Evolutionary conservation across 2,113 vertebrate species (phyloP).

Genomic region (Brachionichthys hirsutus): DNA sequence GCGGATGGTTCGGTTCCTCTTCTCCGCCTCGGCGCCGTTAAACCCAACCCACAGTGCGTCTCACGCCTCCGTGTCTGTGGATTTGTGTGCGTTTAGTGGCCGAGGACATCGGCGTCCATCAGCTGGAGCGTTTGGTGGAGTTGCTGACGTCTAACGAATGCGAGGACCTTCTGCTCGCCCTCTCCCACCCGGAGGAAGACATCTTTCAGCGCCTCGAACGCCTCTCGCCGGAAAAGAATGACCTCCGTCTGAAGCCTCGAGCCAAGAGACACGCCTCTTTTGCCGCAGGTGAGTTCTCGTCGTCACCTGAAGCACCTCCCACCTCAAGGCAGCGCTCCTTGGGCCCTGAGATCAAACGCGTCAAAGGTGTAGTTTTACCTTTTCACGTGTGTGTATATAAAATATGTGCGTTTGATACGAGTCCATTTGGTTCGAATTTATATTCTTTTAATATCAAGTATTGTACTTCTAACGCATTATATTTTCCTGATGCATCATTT

Average conservation of each 20-base stretch:
- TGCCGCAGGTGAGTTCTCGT: conserved; percentile 37
- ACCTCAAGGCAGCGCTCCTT: background rate
- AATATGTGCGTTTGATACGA: too few species aligned
- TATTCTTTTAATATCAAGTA: too few species aligned
- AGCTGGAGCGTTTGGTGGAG: conserved; percentile 71
- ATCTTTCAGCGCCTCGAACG: conserved; percentile 51
- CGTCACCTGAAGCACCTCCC: background rate
- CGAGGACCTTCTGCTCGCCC: conserved; percentile 61
- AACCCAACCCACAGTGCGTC: background rate
- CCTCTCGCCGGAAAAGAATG: conserved; percentile 62
- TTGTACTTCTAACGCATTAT: too few species aligned
- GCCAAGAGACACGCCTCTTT: conserved; percentile 42
- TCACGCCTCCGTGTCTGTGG: background rate
- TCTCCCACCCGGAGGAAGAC: conserved; percentile 68
- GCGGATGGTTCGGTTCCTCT: conserved; percentile 33
- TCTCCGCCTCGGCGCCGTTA: conserved; percentile 32
- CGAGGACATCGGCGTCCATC: conserved; percentile 64
- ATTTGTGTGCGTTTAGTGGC: conserved; percentile 50
- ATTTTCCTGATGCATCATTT: too few species aligned
- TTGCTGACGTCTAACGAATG: conserved; percentile 71
- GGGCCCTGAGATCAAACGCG: background rate
- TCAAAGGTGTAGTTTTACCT: too few species aligned
- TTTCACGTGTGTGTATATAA: too few species aligned
- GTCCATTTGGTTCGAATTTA: too few species aligned
- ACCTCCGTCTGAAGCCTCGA: conserved; percentile 30